Conservation (phyloP, 2,888 invertebrate genomes). For the Trichopria drosophilae region DNA sequence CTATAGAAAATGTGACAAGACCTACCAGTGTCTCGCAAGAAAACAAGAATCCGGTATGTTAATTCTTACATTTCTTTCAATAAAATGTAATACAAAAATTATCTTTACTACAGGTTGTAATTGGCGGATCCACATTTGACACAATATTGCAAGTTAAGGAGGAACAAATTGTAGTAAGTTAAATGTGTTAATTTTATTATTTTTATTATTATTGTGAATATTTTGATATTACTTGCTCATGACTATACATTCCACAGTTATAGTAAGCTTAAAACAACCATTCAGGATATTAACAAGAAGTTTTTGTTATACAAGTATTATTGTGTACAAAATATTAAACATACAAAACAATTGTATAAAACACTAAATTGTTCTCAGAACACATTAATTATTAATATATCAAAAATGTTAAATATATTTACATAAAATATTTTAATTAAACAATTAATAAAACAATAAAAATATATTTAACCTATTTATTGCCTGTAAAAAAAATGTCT, state of each 20-base stretch:
- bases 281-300: neutral
- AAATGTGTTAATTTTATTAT: too few species aligned
- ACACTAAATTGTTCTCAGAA: too few species aligned
- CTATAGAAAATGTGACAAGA: conserved; percentile 10
- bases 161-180: conserved; percentile 68
- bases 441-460: too few species aligned
- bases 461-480: too few species aligned
- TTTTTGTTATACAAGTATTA: neutral
- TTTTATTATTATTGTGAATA: neutral
- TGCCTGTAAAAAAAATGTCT: too few species aligned
- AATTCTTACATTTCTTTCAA: neutral
- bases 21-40: conserved; percentile 5
- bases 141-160: conserved; percentile 69
- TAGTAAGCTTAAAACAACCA: neutral
- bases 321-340: too few species aligned
- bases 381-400: too few species aligned
- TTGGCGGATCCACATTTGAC: conserved; percentile 81
- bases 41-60: conserved; percentile 39
- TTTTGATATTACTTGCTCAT: neutral
- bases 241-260: too few species aligned
- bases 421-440: too few species aligned
- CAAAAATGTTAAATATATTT: too few species aligned
- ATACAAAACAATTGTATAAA: too few species aligned
- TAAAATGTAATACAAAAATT: neutral
- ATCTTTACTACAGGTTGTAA: conserved; percentile 63